These are phyloP conservation scores for Oithona nana DNA, from an alignment of 2,888 invertebrate species.

Conservation along the genomic window DNA sequence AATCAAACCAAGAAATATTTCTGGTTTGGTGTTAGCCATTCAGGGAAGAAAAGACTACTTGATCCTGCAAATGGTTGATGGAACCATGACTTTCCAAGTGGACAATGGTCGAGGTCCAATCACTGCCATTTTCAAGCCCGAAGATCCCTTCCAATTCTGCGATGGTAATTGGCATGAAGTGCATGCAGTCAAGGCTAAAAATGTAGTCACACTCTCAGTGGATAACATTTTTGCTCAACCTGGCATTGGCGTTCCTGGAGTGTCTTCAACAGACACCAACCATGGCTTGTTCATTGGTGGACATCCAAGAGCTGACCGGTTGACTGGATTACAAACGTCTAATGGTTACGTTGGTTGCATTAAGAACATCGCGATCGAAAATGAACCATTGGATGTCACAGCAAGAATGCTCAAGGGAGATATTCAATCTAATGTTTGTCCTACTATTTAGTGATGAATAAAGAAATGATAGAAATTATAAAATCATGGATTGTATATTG, in stretches of 20 bases:
- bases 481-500: conserved; percentile 75
- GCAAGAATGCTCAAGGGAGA: conserved; percentile 45
- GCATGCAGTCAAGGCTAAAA: conserved; percentile 56
- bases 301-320: conserved; percentile 38
- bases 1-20: conserved; percentile 61
- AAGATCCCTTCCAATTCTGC: conserved; percentile 51
- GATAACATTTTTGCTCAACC: conserved; percentile 56
- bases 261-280: conserved; percentile 43
- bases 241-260: conserved; percentile 43
- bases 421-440: conserved; percentile 58
- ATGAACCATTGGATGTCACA: conserved; percentile 32
- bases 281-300: conserved; percentile 81
- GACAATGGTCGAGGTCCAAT: conserved; percentile 65
- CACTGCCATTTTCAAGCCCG: conserved; percentile 44
- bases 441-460: conserved; percentile 46
- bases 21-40: conserved; percentile 67
- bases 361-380: conserved; percentile 28
- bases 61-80: conserved; percentile 67
- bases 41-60: conserved; percentile 65
- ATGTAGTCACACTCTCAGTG: conserved; percentile 66
- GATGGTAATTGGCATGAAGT: conserved; percentile 75
- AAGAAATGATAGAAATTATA: too few species aligned
- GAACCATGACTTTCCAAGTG: conserved; percentile 56
- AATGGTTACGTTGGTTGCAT: conserved; percentile 58
- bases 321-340: conserved; percentile 45